Base-by-base conservation (phyloP, 2,797 vertebrate genomes). In the Gouania willdenowi region DNA sequence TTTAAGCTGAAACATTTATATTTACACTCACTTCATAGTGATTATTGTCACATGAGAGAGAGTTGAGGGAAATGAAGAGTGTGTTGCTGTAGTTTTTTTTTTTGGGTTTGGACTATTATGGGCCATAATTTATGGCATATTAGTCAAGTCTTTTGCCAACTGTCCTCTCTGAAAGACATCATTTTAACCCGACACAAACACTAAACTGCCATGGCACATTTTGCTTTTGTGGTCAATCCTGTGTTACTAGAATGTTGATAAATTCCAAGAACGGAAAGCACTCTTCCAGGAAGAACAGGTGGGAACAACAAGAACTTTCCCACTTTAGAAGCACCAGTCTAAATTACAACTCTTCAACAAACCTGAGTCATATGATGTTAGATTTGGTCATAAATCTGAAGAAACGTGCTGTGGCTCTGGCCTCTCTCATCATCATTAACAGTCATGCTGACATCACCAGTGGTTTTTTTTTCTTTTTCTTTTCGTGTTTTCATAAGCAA, bases 11-110 rank as follows among this genome's bases (percentile, higher is more conserved):
- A 55, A 57, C 36, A 29, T 45, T 49, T 44, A 4, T 7, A 6
- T n/a, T n/a, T n/a, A n/a, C n/a, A n/a, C n/a, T n/a, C n/a, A n/a
- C n/a, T n/a, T n/a, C n/a, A n/a, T 2, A 2, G 30, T 29, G 55
- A 55, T 47, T 51, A 56, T 53, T 15, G 33, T 34, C 22, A 5
- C 20, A 46, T 36, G 50, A 62, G 62, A 27, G 6, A n/a, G 14
- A 54, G 56, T 77, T 69, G 61, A 43, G 8, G 4, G 18, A 69
- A 79, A 75, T 77, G 44, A 73, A 29, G 13, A 60, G 43, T 52
- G 14, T 39, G 46, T 46, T 65, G 55, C 31, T 59, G 23, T 15
- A 32, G 14, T 13, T 61, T 42, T 41, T 43, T 71, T 65, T 46
- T n/a, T n/a, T n/a, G n/a, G n/a, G n/a, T n/a, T n/a, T n/a, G n/a